Base-by-base conservation (phyloP, 2,113 vertebrate species). In the Erpornis zantholeuca region DNA sequence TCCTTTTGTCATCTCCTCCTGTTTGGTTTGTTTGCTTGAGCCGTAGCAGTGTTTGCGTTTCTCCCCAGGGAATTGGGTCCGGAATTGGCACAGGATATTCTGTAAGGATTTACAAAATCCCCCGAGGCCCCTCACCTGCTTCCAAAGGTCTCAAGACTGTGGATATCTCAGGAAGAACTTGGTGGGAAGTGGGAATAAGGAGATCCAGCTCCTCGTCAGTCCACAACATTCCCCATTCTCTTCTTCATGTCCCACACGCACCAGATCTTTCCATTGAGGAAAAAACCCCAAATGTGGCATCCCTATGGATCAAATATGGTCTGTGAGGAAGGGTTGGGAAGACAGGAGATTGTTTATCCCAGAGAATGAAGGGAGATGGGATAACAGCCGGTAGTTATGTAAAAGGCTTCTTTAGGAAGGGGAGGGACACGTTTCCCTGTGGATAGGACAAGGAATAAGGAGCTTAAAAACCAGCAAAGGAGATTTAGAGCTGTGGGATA, bases 391-490 rank as follows among this genome's bases (percentile, higher is more conserved):
- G 24, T 22, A 83, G 56, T 97, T 97, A 96, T 82, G 86, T 92
- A 94, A 97, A 94, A 81, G 68, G 77, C 60, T 78, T 69, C 80
- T 73, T 60, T 42, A 36, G 93, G 91, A 88, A 96, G 86, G 47
- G 88, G 94, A 95, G 94, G 86, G 64, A 94, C 88, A 90, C 24
- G 47, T 97, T 97, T 97, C 72, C 76, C 82, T 70, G 83, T 95
- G 95, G 59, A 75, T 36, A 95, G 96, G 95, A 97, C 96, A 95
- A 94, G 92, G 81, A 88, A 84, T 97, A 97, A 97, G 91, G 92
- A 95, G 96, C 94, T 97, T 97, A 96, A 78, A 77, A 73, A 16
- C 11, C 68, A 92, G 76, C 52, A 96, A 97, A 97, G 95, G 80
- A 83, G 96, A 94, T 97, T 97, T 96, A 94, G 88, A 90, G 88